Percentiles rank a stretch among this genome's conserved stretches.
These are phyloP conservation scores for Oreotrochilus melanogaster DNA, from an alignment of 2,113 vertebrate genomes.

Conservation along the genomic window DNA sequence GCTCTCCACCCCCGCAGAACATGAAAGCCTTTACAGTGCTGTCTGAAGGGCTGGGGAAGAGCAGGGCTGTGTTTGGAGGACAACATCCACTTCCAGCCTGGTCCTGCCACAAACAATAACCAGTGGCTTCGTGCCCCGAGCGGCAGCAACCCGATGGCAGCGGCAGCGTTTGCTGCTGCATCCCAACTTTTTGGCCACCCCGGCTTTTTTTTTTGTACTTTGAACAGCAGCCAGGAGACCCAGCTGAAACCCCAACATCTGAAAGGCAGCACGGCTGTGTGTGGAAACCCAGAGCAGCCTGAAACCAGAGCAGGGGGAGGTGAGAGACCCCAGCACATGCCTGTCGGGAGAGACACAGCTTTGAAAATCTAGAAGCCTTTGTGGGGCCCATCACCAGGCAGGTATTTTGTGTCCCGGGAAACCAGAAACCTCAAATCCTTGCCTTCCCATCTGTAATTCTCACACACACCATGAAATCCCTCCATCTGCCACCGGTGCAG, in stretches of 20 bases:
- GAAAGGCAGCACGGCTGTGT: rapidly evolving
- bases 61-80: background rate
- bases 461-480: background rate
- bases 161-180: rapidly evolving
- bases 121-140: background rate
- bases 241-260: background rate
- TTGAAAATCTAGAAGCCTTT: background rate
- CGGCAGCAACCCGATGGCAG: background rate
- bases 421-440: background rate
- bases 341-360: background rate
- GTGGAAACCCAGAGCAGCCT: background rate
- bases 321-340: background rate
- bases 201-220: rapidly evolving
- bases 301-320: background rate
- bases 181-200: background rate
- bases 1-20: constrained; percentile 56
- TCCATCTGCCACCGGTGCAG: rapidly evolving
- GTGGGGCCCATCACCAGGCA: background rate
- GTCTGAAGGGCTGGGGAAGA: constrained; percentile 26
- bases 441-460: background rate
- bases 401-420: background rate
- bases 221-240: background rate
- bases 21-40: constrained; percentile 54
- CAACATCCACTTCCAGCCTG: background rate
- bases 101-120: background rate